Conservation (phyloP, 2,888 invertebrate species). For the Nomada fucata region DNA sequence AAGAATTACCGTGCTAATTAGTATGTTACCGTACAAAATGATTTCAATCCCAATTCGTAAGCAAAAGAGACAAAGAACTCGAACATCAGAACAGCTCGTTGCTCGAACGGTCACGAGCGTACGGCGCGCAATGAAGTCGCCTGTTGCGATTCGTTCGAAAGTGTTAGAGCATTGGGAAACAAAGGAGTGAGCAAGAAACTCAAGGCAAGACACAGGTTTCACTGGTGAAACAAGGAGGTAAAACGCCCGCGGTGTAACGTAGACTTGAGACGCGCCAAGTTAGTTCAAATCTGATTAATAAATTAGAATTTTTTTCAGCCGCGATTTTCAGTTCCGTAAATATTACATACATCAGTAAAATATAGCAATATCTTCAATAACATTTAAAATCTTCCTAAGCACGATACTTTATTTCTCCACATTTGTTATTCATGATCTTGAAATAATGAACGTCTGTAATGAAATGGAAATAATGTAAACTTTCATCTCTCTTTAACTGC, state of each 20-base stretch:
- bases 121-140: conserved; percentile 62
- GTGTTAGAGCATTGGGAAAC: conserved; percentile 64
- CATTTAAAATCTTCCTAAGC: too few relatives aligned
- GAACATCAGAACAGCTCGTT: conserved; percentile 34
- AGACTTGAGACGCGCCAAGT: conserved; percentile 18
- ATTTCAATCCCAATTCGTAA: conserved; percentile 13
- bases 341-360: too few relatives aligned
- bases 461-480: too few relatives aligned
- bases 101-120: conserved; percentile 51
- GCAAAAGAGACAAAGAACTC: conserved; percentile 40
- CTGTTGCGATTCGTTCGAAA: conserved; percentile 62
- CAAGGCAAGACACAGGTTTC: conserved; percentile 46
- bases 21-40: not conserved
- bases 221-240: conserved; percentile 30
- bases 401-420: too few relatives aligned
- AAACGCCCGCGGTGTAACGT: conserved; percentile 21
- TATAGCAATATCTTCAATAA: too few relatives aligned
- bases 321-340: too few relatives aligned
- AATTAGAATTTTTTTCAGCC: not conserved
- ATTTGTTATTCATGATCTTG: too few relatives aligned
- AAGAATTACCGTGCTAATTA: not conserved
- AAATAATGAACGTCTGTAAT: too few relatives aligned
- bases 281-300: not conserved
- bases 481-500: too few relatives aligned
- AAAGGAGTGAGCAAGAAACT: conserved; percentile 47